Evolutionary conservation across 2,113 vertebrate species (phyloP).

Genomic region (Girardinichthys multiradiatus): DNA sequence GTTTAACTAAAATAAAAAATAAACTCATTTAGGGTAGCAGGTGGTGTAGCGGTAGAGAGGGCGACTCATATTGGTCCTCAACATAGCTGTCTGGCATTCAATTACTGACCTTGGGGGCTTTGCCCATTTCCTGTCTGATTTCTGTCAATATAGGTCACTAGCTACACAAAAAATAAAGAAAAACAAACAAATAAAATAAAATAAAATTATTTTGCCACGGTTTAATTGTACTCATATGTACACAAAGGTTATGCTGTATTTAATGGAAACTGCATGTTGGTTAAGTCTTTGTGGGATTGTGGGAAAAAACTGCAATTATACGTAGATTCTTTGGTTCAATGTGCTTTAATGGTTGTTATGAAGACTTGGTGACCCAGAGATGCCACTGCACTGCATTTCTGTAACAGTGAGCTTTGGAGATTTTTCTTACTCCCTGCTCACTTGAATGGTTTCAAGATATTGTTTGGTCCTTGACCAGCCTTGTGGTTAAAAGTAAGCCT

Average conservation of each 20-base stretch:
- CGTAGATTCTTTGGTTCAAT: background rate
- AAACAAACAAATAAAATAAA: no score
- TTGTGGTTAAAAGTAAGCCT: background rate
- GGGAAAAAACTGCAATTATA: background rate
- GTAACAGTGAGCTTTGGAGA: background rate
- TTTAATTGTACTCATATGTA: background rate
- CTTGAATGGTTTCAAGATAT: background rate
- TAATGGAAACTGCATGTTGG: background rate
- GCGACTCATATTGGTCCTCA: background rate
- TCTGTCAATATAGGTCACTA: background rate
- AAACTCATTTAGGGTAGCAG: background rate
- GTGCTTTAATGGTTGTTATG: background rate
- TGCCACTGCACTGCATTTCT: background rate
- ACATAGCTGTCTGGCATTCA: background rate
- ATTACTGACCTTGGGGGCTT: background rate
- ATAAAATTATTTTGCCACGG: background rate
- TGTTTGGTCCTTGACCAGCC: background rate
- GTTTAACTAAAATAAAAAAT: background rate
- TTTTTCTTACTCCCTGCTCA: background rate
- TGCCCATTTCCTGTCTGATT: background rate
- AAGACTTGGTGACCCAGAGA: background rate
- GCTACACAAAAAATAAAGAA: background rate
- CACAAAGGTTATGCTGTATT: background rate
- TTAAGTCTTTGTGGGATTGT: background rate
- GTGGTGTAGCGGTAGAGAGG: background rate